Conservation (phyloP, 2,113 vertebrate genomes). For the Lanius ludovicianus region DNA sequence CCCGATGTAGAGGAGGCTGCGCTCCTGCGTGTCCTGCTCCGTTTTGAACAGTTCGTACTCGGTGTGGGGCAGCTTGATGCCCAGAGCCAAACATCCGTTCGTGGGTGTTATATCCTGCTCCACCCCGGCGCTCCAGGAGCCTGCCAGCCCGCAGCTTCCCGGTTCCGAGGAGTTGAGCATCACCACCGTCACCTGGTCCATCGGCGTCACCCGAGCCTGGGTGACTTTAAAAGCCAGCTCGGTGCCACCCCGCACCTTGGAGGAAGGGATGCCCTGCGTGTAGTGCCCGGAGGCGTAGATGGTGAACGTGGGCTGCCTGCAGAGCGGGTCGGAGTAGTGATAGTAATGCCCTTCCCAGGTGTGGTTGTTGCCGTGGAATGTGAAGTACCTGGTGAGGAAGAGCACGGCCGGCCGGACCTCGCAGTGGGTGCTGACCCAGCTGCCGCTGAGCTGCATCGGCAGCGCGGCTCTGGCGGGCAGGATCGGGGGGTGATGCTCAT, state of each 20-base stretch:
- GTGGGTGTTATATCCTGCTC: conserved; percentile 87
- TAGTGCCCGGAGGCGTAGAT: conserved; percentile 83
- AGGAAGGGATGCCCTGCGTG: conserved; percentile 74
- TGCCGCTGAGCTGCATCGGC: conserved; percentile 74
- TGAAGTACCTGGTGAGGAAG: conserved; percentile 87
- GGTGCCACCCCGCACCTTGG: conserved; percentile 73
- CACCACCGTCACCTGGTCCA: conserved; percentile 72
- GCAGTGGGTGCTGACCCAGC: conserved; percentile 84
- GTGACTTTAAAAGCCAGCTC: conserved; percentile 87
- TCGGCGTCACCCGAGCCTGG: conserved; percentile 74
- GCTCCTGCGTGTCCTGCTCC: conserved; percentile 76
- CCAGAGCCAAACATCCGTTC: conserved; percentile 81
- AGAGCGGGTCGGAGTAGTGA: conserved; percentile 86
- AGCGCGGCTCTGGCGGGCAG: conserved; percentile 56
- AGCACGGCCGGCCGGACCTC: conserved; percentile 85
- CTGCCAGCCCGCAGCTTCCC: conserved; percentile 78
- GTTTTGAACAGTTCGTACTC: conserved; percentile 89
- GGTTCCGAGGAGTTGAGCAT: conserved; percentile 78
- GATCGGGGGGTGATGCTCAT: conserved; percentile 81
- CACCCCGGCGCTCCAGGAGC: conserved; percentile 76
- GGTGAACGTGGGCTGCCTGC: conserved; percentile 84
- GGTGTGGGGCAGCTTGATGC: conserved; percentile 86
- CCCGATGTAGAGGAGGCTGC: conserved; percentile 82
- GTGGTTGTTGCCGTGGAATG: conserved; percentile 74
- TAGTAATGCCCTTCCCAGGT: conserved; percentile 86